phyloP scores from a whole-genome alignment of 2,888 invertebrate genomes.

The Aspidiotus destructor region DNA sequence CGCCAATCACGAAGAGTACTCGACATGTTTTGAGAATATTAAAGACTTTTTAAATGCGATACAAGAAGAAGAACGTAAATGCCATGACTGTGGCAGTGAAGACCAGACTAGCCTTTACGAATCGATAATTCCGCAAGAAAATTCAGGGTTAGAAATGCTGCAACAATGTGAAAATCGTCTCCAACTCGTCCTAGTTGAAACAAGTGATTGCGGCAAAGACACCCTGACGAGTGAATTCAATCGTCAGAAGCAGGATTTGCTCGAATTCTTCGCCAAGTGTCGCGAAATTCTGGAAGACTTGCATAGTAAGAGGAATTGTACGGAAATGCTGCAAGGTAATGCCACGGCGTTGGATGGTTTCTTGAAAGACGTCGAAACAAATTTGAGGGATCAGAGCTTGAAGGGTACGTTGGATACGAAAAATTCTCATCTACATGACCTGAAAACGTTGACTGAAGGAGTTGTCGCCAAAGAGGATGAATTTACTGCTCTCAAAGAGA shows the following conservation, averaged over 20 bases:
- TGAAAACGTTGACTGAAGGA: conserved; percentile 61
- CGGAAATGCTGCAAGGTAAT: conserved; percentile 52
- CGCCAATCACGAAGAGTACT: conserved; percentile 68
- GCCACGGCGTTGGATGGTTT: conserved; percentile 70
- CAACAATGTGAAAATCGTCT: conserved; percentile 60
- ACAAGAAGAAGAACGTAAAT: conserved; percentile 65
- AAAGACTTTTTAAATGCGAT: conserved; percentile 72
- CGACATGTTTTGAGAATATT: conserved; percentile 69
- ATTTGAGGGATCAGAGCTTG: conserved; percentile 78
- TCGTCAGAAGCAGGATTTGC: conserved; percentile 64
- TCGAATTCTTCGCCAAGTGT: conserved; percentile 61
- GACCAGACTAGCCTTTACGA: conserved; percentile 63
- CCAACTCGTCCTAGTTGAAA: conserved; percentile 62
- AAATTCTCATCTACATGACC: conserved; percentile 62
- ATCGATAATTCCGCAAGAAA: conserved; percentile 61
- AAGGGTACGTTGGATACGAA: conserved; percentile 79
- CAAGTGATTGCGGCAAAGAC: conserved; percentile 66
- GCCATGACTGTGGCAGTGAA: conserved; percentile 69
- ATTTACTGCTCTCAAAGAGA: conserved; percentile 59
- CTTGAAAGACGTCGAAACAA: conserved; percentile 74
- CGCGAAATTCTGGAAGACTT: conserved; percentile 46
- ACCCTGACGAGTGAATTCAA: conserved; percentile 62
- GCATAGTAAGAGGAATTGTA: conserved; percentile 55
- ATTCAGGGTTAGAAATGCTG: conserved; percentile 62
- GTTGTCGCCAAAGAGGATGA: conserved; percentile 58